Base-by-base conservation (phyloP, 2,797 vertebrate species). In the Halcyon smyrnensis region DNA sequence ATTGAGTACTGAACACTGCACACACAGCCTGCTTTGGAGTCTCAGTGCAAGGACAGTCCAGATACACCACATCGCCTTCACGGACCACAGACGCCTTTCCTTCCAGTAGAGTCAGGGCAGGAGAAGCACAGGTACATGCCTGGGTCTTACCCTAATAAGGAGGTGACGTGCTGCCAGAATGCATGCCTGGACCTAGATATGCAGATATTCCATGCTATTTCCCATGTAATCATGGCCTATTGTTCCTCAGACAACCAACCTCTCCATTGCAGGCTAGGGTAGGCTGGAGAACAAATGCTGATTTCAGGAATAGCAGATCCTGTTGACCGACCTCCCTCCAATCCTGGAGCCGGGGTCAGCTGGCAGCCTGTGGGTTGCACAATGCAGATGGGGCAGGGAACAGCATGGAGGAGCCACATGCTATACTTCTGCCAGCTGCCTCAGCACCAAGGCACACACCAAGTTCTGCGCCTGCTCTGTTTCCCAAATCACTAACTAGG, bases 401-500 rank as follows among this genome's bases (percentile, higher is more conserved):
- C 34, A 0, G 0, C 12, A 15, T 12, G 23, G 12, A 78, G 41
- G 8, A 84, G 28, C 30, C 18, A 25, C 27, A 12, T 11, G 28
- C 41, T 57, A 5, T n/a, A 8, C 25, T 84, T 62, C 65, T 78
- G 60, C 21, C 15, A 34, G 19, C 37, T 57, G 51, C 69, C 57
- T 23, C 1, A 3, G 18, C 34, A 25, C n/a, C 0, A 1, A 48
- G 45, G 54, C 23, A 24, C 20, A 8, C n/a, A 60, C 2, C 25
- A 48, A 64, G 20, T 11, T 19, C 36, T 46, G 24, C 37, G 41
- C 19, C 8, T 10, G 19, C 21, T 62, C 36, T 32, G 0, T 67
- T 90, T 79, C 59, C 17, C 64, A 50, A 64, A 76, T 63, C 34
- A 36, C 32, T 54, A n/a, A 19, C 15, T 34, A 82, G 23, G 10